Conservation (phyloP, 64 coral and sea anemone genomes). For the Exaiptasia diaphana region DNA sequence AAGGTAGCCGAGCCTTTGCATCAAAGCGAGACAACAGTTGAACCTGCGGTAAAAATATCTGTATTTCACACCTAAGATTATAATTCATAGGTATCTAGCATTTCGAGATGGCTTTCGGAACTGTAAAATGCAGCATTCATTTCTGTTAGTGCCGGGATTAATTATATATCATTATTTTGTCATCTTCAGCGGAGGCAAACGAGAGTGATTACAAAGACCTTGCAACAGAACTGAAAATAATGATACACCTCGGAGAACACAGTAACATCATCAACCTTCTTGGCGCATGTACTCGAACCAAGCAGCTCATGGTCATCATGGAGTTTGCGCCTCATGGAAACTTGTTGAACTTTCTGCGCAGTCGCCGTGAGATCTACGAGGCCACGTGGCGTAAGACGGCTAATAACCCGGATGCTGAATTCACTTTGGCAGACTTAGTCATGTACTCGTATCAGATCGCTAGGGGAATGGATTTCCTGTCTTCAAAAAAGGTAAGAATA, state of each 20-base stretch:
- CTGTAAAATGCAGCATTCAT: too few species aligned
- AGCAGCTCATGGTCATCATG: conserved; percentile 65
- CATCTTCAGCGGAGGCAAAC: conserved; percentile 36
- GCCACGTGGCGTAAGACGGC: conserved; percentile 56
- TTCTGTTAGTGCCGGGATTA: too few species aligned
- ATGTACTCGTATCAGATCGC: conserved; percentile 63
- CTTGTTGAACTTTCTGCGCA: conserved; percentile 47
- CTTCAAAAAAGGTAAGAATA: conserved; percentile 75
- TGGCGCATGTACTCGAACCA: conserved; percentile 59
- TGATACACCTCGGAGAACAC: conserved; percentile 69
- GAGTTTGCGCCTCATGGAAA: conserved; percentile 72
- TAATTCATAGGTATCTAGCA: too few species aligned
- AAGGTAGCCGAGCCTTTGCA: too few species aligned
- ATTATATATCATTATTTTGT: neutral
- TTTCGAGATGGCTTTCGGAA: too few species aligned
- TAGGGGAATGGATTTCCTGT: conserved; percentile 85
- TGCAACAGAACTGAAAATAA: conserved; percentile 70
- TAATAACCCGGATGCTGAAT: conserved; percentile 46
- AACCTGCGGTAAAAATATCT: too few species aligned
- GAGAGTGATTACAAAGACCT: conserved; percentile 69
- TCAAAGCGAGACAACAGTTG: too few species aligned
- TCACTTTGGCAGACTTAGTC: conserved; percentile 58
- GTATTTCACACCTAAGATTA: too few species aligned
- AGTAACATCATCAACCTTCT: conserved; percentile 82
- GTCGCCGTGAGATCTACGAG: conserved; percentile 62